Evolutionary conservation across 2,797 vertebrate species (phyloP).

Genomic region (Rhodeus uyekii): DNA sequence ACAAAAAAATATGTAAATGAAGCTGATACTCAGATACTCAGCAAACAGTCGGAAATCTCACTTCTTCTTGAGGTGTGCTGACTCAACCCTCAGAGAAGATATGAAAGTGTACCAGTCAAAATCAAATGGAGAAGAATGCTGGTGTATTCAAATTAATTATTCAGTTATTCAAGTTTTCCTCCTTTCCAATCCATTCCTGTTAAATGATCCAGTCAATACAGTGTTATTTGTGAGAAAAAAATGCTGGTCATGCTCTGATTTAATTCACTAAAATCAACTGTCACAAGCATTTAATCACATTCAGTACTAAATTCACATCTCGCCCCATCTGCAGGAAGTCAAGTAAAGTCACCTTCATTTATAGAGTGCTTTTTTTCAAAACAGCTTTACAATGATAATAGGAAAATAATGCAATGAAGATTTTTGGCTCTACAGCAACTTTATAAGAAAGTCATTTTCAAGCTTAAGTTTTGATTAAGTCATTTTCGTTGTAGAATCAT

Average conservation of each 20-base stretch:
- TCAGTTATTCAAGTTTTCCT: slow-evolving; percentile 33
- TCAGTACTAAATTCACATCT: background rate
- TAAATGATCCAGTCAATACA: slow-evolving; percentile 7
- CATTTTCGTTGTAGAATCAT: too few species aligned
- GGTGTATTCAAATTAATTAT: slow-evolving; percentile 41
- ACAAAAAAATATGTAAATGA: background rate
- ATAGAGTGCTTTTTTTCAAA: too few species aligned
- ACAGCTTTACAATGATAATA: too few species aligned
- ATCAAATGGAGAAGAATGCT: slow-evolving; percentile 26
- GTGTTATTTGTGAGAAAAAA: background rate
- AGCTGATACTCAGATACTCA: background rate
- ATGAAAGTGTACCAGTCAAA: slow-evolving; percentile 19
- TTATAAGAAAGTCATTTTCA: too few species aligned
- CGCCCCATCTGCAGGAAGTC: background rate
- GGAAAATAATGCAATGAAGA: too few species aligned
- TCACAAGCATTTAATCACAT: background rate
- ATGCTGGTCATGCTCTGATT: background rate
- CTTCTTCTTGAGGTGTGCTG: background rate
- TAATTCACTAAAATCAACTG: background rate
- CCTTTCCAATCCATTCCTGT: slow-evolving; percentile 22
- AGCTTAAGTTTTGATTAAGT: too few species aligned
- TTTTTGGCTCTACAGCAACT: too few species aligned
- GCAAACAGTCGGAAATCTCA: background rate
- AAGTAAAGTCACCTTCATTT: too few species aligned
- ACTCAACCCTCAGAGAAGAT: slow-evolving; percentile 42